Base-by-base conservation (phyloP, 2,797 vertebrate species). In the Molossus molossus region DNA sequence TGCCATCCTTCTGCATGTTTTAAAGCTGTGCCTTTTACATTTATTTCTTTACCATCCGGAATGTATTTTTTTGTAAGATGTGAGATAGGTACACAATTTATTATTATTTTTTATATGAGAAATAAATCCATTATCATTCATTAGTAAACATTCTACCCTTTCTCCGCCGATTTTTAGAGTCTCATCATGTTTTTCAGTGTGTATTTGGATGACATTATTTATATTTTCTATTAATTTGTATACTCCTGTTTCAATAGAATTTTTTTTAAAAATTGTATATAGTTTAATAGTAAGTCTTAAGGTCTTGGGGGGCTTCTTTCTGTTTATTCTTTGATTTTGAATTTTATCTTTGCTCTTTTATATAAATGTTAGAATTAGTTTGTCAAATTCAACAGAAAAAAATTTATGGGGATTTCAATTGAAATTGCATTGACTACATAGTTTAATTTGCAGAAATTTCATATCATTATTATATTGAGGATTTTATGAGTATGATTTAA, bases 311-410 rank as follows among this genome's bases (percentile, higher is more conserved):
- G 48, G 33, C 23, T 84, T 45, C 27, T 45, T 67, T 88, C n/a
- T 53, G 10, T 85, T 45, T 90, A 23, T 70, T 76, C 27, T 76
- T 67, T 76, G 23, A 37, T 45, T 70, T 62, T 77, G 55, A 85
- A 33, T 55, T 87, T 85, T 33, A n/a, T 62, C 70, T 84, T 70
- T 94, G n/a, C 10, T 21, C 13, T 77, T 94, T 25, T n/a, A 75
- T 2, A 25, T 83, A 83, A 58, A 69, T 84, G 20, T 90, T 90
- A 70, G 23, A 53, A 27, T 58, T 70, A 57, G 60, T 48, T 75
- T 94, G 15, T 82, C 77, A 88, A 53, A 84, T 79, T 90, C 25
- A 48, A 67, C 60, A 87, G 57, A 87, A 64, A 65, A 64, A 67
- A 21, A 58, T 75, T 73, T 89, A 75, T 57, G 21, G 29, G 58